phyloP scores from a whole-genome alignment of 2,113 vertebrate species.

The Typhlomys cinereus region DNA sequence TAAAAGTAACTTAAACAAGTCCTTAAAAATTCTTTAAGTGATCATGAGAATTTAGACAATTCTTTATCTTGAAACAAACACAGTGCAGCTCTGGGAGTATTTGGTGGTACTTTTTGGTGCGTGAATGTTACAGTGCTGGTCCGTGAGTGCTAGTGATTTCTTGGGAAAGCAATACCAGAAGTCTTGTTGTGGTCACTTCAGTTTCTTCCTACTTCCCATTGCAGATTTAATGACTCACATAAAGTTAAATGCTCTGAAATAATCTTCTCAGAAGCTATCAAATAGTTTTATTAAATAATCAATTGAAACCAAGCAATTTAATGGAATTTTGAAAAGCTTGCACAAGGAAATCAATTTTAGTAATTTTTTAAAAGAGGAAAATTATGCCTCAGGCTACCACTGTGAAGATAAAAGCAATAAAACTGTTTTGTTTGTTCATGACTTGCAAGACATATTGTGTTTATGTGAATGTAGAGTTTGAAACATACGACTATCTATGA shows the following conservation, averaged over 20 bases:
- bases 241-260: slow-evolving; percentile 64
- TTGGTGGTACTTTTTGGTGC: not conserved
- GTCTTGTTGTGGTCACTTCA: not conserved
- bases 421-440: not conserved
- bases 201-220: slow-evolving; percentile 13
- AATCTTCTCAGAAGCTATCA: slow-evolving; percentile 51
- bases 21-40: not conserved
- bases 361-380: not conserved
- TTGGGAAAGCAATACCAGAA: not conserved
- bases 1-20: not conserved
- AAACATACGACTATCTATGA: not conserved
- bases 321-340: slow-evolving; percentile 40
- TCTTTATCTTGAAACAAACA: not conserved
- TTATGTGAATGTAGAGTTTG: not conserved
- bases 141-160: not conserved
- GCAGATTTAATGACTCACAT: slow-evolving; percentile 26
- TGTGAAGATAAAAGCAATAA: not conserved
- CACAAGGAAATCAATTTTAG: slow-evolving; percentile 35
- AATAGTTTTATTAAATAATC: slow-evolving; percentile 56
- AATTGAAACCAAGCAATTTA: slow-evolving; percentile 38
- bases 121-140: not conserved
- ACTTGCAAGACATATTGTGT: not conserved
- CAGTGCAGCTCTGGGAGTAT: not conserved
- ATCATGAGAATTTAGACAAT: not conserved
- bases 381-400: not conserved